Base-by-base conservation (phyloP, 2,888 invertebrate species). In the Busseola fusca region DNA sequence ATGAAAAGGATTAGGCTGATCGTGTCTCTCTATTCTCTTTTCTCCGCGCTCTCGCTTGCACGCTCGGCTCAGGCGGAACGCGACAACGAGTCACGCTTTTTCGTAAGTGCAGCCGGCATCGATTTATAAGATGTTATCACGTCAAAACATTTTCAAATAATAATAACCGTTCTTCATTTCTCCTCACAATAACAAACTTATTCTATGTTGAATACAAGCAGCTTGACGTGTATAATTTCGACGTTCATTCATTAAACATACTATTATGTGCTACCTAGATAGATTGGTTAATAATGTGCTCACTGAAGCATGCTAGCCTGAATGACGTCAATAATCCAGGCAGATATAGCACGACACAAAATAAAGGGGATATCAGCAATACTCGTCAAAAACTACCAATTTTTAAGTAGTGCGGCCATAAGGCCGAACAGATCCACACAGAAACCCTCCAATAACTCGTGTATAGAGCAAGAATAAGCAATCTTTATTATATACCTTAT, bases 281-380 rank as follows among this genome's bases (percentile, higher is more conserved):
- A 34, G 37, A 48, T 68, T 48, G 48, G 52, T 37, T 64, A 1
- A 34, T 58, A 48, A 25, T 30, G 64, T 30, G 50, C 30, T 48
- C 52, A 72, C 50, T 58, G 62, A 69, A 69, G 65, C 58, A 67
- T 72, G 67, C 68, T 50, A 56, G 64, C 34, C 59, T 76, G 45
- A 56, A 73, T 78, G 80, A 82, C 83, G 85, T 87, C 80, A 84
- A 74, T 72, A 57, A 78, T 58, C 68, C 64, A 70, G 25, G n/a
- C 69, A 69, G 34, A 54, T 76, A 58, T 50, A 70, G 16, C 18
- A 48, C 70, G 48, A 40, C 70, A 70, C 48, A 70, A 40, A 40
- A 9, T 45, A 16, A 68, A 69, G 1, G 9, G 7, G 37, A 3
- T 12, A 21, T 18, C 12, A 12, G 50, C 7, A 12, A 50, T 40